Evolutionary conservation across 2,797 vertebrate species (phyloP).

Genomic region (Rallus crepitans): DNA sequence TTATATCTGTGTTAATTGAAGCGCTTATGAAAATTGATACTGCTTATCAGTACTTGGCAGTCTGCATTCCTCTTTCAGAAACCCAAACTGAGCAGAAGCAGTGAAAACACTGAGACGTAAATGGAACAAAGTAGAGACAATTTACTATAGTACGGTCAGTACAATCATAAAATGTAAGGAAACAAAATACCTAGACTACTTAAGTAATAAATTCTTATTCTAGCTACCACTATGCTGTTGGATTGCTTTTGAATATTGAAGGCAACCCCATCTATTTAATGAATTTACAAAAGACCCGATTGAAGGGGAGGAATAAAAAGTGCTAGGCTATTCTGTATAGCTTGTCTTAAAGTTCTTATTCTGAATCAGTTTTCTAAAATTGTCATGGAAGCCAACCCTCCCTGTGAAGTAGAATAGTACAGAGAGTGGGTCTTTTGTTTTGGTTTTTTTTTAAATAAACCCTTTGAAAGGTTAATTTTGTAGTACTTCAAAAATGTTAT

Average conservation of each 20-base stretch:
- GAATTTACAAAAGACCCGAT: not conserved
- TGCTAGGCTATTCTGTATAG: not conserved
- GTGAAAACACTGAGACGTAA: not conserved
- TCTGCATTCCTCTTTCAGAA: not conserved
- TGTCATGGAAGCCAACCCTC: not conserved
- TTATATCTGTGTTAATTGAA: not conserved
- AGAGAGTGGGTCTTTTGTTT: not conserved
- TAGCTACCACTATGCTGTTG: not conserved
- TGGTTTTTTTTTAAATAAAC: not conserved
- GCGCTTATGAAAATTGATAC: not conserved
- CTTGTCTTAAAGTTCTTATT: not conserved
- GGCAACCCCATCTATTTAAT: not conserved
- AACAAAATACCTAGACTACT: not conserved
- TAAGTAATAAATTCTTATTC: not conserved
- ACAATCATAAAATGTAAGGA: not conserved
- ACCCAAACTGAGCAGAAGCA: not conserved
- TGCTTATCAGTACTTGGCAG: not conserved
- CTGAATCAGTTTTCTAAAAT: not conserved
- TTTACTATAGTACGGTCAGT: not conserved
- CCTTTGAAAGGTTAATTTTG: not conserved
- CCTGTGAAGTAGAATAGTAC: not conserved
- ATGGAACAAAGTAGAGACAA: not conserved
- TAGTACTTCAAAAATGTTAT: not conserved
- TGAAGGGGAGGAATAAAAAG: not conserved
- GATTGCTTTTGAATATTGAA: not conserved